Base-by-base conservation (phyloP, 1,140 invertebrate species). In the Brachionus plicatilis region DNA sequence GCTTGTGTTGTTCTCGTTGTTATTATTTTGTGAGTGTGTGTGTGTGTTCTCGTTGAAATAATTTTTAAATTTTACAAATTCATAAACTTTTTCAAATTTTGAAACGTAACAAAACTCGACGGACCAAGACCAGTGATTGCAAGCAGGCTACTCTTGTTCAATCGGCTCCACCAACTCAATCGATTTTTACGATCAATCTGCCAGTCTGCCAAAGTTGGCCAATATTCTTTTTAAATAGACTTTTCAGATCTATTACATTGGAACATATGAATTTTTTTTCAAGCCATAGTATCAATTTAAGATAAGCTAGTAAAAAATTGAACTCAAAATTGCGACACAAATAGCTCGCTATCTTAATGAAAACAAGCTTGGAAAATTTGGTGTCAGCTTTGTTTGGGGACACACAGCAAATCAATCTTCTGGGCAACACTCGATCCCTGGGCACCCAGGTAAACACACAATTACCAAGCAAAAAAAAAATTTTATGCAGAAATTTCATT, bases 1-100 rank as follows among this genome's bases (percentile, higher is more conserved):
- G 68, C 33, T 72, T 72, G 68, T 72, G 68, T 72, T 72, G 68
- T 72, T 72, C 68, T 72, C 68, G 37, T 72, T 72, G 68, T 72
- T 72, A 43, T 72, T 60, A 60, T 60, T 60, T 60, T 6, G 53
- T 60, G 53, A 60, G 53, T 60, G 53, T 60, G 53, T 56, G 53
- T 60, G 53, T 72, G 68, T 68, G 65, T 68, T 72, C 68, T 72
- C n/a, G 33, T 72, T 72, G 68, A 72, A 72, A 72, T 72, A 72
- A 72, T 72, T 43, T 72, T 72, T 72, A 17, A 72, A 72, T 17
- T 72, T 72, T 72, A 37, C 17, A 29, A 72, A 72, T 72, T 72
- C 68, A 72, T 41, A 72, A 72, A 72, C 11, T 72, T 41, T 43
- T 41, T 8, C n/a, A 70, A 70, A 41, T 8, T 5, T 37, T 33